Conservation (phyloP, 2,113 vertebrate species). For the Perca flavescens region DNA sequence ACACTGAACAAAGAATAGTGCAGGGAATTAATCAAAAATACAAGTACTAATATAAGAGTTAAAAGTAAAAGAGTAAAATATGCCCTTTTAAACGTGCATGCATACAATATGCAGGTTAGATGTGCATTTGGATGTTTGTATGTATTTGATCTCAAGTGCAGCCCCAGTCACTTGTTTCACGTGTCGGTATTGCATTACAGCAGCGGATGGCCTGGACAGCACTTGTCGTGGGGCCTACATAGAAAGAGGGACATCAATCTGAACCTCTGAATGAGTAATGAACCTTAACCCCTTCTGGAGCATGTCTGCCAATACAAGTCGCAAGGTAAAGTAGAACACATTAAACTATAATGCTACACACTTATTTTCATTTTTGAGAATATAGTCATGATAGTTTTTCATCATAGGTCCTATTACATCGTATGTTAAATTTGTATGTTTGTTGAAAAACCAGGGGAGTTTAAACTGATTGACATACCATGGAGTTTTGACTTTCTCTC, state of each 20-base stretch:
- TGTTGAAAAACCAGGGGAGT: neutral
- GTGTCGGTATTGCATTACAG: conserved; percentile 33
- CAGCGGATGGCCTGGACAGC: conserved; percentile 71
- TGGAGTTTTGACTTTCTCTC: neutral
- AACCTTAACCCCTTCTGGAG: conserved; percentile 99
- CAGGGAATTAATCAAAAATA: too few relatives aligned
- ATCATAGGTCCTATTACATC: neutral
- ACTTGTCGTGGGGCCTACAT: conserved; percentile 71
- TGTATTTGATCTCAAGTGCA: neutral
- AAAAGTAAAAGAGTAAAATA: too few relatives aligned
- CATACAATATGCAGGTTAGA: too few relatives aligned
- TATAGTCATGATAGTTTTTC: neutral
- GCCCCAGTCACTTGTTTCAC: conserved; percentile 5
- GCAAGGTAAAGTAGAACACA: conserved; percentile 87
- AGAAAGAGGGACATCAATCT: conserved; percentile 62
- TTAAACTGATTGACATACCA: neutral
- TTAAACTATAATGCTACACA: neutral
- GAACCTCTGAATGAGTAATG: conserved; percentile 89
- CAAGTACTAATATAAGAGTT: too few relatives aligned
- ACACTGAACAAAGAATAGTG: too few relatives aligned
- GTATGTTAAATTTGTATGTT: neutral
- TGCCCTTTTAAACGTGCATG: too few relatives aligned
- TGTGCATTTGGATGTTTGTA: neutral
- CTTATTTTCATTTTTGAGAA: neutral
- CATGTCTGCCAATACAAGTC: conserved; percentile 93